phyloP scores from a whole-genome alignment of 2,888 invertebrate genomes.

The Drosophila anomalipes region DNA sequence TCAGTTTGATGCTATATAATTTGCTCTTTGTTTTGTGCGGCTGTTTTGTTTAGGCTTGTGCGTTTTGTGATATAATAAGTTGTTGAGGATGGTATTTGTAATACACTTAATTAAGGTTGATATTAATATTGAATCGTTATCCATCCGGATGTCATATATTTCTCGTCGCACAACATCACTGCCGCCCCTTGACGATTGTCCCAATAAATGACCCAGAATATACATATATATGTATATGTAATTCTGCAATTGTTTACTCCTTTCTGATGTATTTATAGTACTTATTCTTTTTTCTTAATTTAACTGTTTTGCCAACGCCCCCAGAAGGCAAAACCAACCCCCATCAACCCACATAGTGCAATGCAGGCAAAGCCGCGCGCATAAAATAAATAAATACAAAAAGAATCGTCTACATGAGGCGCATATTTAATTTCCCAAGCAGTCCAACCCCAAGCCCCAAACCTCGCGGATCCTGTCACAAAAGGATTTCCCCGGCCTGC shows the following conservation, averaged over 20 bases:
- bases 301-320: slow-evolving; percentile 44
- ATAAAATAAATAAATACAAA: slow-evolving; percentile 76
- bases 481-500: slow-evolving; percentile 68
- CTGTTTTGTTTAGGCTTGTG: background rate
- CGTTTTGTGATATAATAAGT: background rate
- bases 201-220: slow-evolving; percentile 56
- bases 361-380: slow-evolving; percentile 73
- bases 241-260: slow-evolving; percentile 49
- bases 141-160: background rate
- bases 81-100: background rate
- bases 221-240: slow-evolving; percentile 45
- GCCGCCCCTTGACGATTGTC: background rate
- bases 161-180: background rate
- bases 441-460: slow-evolving; percentile 13
- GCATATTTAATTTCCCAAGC: slow-evolving; percentile 73
- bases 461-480: slow-evolving; percentile 58
- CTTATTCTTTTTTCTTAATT: slow-evolving; percentile 48
- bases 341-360: slow-evolving; percentile 41
- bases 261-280: slow-evolving; percentile 16
- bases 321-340: background rate
- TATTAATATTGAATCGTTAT: slow-evolving; percentile 17
- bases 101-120: slow-evolving; percentile 4
- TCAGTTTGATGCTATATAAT: slow-evolving; percentile 30
- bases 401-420: slow-evolving; percentile 70
- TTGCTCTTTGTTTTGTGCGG: slow-evolving; percentile 12